Percentiles rank a stretch among this genome's conserved stretches.
phyloP scores from a whole-genome alignment of 2,113 vertebrate genomes.

The Clarias macrocephalus region DNA sequence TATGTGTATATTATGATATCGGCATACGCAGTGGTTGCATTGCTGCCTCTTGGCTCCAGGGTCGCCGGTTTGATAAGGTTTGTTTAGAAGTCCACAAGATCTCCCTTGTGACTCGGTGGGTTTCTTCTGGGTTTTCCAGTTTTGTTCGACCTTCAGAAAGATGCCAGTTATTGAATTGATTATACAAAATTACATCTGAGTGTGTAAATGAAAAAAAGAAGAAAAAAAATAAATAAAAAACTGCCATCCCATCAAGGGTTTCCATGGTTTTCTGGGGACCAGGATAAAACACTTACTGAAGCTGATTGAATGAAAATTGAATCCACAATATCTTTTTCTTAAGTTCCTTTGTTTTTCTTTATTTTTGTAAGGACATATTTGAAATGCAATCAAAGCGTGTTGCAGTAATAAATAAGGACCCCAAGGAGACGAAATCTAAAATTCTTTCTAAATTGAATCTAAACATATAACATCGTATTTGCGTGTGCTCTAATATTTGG shows the following conservation, averaged over 20 bases:
- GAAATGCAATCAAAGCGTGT: background rate
- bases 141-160: background rate
- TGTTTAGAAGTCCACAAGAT: background rate
- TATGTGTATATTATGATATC: background rate
- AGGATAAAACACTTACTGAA: background rate
- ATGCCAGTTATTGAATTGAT: background rate
- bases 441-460: background rate
- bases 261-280: background rate
- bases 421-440: background rate
- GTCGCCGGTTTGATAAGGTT: background rate
- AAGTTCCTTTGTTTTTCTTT: background rate
- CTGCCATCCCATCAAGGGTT: background rate
- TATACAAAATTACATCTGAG: background rate
- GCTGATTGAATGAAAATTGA: background rate
- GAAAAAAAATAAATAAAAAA: too few relatives aligned
- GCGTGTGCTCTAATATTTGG: background rate
- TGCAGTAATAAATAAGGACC: background rate
- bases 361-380: background rate
- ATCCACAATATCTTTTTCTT: background rate
- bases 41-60: background rate
- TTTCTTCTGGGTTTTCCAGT: background rate
- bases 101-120: background rate
- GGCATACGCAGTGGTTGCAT: background rate
- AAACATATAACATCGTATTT: conserved; percentile 4
- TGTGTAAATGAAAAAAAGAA: background rate